These are phyloP conservation scores for Chamaedrilus cognettii DNA, from an alignment of 2,888 invertebrate species.

Conservation along the genomic window DNA sequence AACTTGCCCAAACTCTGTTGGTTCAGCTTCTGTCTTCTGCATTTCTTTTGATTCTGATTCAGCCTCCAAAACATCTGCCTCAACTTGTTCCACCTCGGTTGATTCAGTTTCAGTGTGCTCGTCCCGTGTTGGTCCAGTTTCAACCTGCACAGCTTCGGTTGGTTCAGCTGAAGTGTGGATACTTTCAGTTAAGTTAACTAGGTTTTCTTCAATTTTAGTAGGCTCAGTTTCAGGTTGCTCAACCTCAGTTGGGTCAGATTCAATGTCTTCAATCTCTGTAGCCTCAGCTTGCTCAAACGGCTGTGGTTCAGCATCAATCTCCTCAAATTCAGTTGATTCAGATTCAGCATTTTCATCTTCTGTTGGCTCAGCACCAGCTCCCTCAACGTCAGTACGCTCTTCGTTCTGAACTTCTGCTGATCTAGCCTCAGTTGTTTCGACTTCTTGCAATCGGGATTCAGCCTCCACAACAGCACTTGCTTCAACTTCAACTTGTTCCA, in stretches of 20 bases:
- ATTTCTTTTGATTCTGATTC: slow-evolving; percentile 37
- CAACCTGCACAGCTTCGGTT: no score
- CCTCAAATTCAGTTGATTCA: not conserved
- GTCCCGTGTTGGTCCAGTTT: no score
- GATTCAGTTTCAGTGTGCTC: slow-evolving; percentile 18
- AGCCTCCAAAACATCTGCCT: no score
- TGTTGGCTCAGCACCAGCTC: not conserved
- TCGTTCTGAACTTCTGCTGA: not conserved
- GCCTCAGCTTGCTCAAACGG: not conserved
- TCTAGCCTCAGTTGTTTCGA: no score
- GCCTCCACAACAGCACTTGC: no score
- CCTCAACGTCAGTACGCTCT: not conserved
- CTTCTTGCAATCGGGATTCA: no score
- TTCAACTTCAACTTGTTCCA: no score
- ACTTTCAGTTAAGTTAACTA: no score
- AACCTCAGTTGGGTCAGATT: no score
- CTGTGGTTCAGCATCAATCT: not conserved
- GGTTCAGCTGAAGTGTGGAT: no score
- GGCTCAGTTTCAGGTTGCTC: no score
- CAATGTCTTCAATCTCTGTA: not conserved
- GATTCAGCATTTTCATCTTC: not conserved
- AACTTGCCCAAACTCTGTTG: slow-evolving; percentile 27
- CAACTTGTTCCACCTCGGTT: not conserved
- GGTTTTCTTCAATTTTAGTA: no score
- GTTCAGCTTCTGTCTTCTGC: slow-evolving; percentile 42